Evolutionary conservation across 2,888 invertebrate species (phyloP).

Genomic region (Andrena praecox): DNA sequence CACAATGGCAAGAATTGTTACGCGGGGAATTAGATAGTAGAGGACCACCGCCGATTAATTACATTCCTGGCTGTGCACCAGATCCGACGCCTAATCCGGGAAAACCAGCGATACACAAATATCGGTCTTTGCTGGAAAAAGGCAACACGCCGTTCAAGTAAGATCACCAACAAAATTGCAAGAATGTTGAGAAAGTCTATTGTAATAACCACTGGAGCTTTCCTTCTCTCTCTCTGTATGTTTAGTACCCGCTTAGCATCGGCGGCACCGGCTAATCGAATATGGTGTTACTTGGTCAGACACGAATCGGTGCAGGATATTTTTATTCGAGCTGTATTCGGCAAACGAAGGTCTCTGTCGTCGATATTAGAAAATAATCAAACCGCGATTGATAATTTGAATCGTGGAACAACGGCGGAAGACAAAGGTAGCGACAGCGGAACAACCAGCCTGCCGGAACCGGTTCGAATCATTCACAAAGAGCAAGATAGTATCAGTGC

Average conservation of each 20-base stretch:
- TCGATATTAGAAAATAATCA: slow-evolving; percentile 86
- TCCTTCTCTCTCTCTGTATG: background rate
- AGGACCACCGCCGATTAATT: slow-evolving; percentile 93
- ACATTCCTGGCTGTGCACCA: slow-evolving; percentile 96
- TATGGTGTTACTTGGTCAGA: slow-evolving; percentile 97
- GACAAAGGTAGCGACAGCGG: slow-evolving; percentile 83
- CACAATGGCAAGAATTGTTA: slow-evolving; percentile 95
- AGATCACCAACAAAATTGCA: slow-evolving; percentile 75
- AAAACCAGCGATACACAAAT: slow-evolving; percentile 96
- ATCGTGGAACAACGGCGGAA: slow-evolving; percentile 78
- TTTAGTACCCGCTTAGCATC: slow-evolving; percentile 88
- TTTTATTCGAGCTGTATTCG: slow-evolving; percentile 98
- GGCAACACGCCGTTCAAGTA: slow-evolving; percentile 97
- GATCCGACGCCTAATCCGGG: slow-evolving; percentile 87
- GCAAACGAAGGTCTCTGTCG: slow-evolving; percentile 89
- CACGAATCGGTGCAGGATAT: slow-evolving; percentile 97
- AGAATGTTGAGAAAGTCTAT: background rate
- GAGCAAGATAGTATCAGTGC: slow-evolving; percentile 99
- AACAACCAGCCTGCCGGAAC: slow-evolving; percentile 88
- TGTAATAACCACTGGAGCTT: background rate
- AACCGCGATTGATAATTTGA: slow-evolving; percentile 76
- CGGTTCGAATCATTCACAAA: slow-evolving; percentile 98
- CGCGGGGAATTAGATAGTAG: slow-evolving; percentile 91
- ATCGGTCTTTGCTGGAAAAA: slow-evolving; percentile 95
- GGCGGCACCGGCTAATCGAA: slow-evolving; percentile 91